A percentile compares a stretch with the other conserved stretches of the same genome.
Evolutionary conservation across 2,888 invertebrate species (phyloP).

Genomic region (Caenorhabditis sp.): DNA sequence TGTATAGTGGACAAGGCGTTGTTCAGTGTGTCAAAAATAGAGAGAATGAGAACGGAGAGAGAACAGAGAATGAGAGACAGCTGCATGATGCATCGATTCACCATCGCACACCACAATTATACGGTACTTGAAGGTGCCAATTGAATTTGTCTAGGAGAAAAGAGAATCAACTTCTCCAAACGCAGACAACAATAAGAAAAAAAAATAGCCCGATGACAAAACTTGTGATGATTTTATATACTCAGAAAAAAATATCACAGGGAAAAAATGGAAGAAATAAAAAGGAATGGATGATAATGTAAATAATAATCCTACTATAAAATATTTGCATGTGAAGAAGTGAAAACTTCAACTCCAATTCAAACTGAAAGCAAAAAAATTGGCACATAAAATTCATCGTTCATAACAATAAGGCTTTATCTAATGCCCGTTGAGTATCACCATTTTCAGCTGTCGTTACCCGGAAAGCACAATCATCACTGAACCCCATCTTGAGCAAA

Average conservation of each 20-base stretch:
- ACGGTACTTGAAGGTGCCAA: conserved; percentile 1
- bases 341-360: too few species aligned
- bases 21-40: background rate
- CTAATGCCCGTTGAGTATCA: background rate
- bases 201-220: too few species aligned
- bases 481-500: conserved; percentile 48
- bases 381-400: background rate
- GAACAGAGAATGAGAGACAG: background rate
- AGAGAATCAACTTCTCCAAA: background rate
- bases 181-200: background rate
- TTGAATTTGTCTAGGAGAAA: background rate
- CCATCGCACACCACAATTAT: conserved; percentile 1
- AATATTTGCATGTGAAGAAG: too few species aligned
- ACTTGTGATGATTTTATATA: too few species aligned
- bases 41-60: background rate
- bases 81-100: conserved; percentile 1
- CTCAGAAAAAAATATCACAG: too few species aligned
- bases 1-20: conserved; percentile 1
- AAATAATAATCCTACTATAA: too few species aligned
- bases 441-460: background rate
- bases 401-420: background rate
- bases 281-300: too few species aligned
- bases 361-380: too few species aligned
- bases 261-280: too few species aligned
- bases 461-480: background rate